Conservation (phyloP, 2,113 vertebrate species). For the Oenanthe oenanthe region DNA sequence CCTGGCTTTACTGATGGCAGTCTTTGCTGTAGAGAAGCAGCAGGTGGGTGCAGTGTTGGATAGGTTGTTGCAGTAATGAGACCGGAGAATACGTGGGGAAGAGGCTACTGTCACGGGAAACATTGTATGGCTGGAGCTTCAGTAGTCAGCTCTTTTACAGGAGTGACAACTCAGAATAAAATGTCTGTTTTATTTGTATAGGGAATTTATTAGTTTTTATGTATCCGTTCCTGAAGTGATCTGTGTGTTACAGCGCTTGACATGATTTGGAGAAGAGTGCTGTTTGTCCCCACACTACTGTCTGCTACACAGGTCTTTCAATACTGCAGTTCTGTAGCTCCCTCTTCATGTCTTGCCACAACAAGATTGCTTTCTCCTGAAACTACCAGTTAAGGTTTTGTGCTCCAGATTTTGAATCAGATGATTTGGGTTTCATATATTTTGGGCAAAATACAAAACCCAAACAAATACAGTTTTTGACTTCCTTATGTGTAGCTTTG, state of each 20-base stretch:
- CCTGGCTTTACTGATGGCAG: neutral
- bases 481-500: neutral
- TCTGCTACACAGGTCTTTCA: neutral
- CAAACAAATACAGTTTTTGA: neutral
- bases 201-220: neutral
- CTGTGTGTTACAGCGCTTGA: neutral
- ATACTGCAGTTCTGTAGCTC: neutral
- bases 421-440: neutral
- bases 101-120: rapidly evolving
- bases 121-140: neutral
- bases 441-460: neutral
- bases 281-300: rapidly evolving
- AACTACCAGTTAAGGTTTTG: neutral
- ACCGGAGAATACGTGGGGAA: neutral
- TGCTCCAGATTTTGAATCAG: neutral
- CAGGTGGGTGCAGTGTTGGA: neutral
- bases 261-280: neutral
- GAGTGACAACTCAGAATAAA: neutral
- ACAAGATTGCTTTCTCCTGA: neutral
- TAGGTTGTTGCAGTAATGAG: neutral
- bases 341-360: neutral
- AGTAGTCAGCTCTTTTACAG: neutral
- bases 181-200: neutral
- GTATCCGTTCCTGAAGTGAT: neutral
- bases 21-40: neutral